These are phyloP conservation scores for Aplodontia rufa DNA, from an alignment of 2,113 vertebrate genomes.

Conservation along the genomic window DNA sequence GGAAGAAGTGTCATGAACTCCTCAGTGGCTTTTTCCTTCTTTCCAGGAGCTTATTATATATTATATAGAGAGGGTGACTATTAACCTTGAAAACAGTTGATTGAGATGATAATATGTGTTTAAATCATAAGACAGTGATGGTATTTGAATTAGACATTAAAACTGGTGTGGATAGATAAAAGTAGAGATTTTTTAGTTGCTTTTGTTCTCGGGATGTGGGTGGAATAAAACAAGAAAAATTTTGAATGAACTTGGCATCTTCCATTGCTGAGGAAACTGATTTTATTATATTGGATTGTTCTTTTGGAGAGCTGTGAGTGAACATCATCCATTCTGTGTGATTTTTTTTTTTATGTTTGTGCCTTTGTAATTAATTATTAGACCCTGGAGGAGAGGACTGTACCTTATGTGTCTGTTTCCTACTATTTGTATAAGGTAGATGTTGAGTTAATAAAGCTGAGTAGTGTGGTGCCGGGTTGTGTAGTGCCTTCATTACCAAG, in stretches of 20 bases:
- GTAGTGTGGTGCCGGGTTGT: neutral
- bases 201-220: neutral
- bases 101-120: neutral
- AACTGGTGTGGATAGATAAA: neutral
- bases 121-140: constrained; percentile 16
- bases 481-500: neutral
- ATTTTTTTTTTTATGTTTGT: constrained; percentile 15
- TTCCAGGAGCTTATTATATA: neutral
- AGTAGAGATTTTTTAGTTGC: neutral
- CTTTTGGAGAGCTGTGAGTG: neutral
- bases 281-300: constrained; percentile 13
- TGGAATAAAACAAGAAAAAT: constrained; percentile 31
- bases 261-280: neutral
- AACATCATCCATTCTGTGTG: neutral
- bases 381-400: neutral
- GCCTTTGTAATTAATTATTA: constrained; percentile 32
- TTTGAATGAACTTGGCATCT: constrained; percentile 31
- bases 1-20: neutral
- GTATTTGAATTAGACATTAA: constrained; percentile 45
- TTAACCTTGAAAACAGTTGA: constrained; percentile 1
- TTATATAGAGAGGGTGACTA: neutral
- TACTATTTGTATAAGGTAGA: constrained; percentile 34
- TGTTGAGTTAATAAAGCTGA: constrained; percentile 32
- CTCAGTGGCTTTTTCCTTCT: constrained; percentile 45
- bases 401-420: constrained; percentile 31